Conservation (phyloP, 2,113 vertebrate genomes). For the Centropristis striata region DNA sequence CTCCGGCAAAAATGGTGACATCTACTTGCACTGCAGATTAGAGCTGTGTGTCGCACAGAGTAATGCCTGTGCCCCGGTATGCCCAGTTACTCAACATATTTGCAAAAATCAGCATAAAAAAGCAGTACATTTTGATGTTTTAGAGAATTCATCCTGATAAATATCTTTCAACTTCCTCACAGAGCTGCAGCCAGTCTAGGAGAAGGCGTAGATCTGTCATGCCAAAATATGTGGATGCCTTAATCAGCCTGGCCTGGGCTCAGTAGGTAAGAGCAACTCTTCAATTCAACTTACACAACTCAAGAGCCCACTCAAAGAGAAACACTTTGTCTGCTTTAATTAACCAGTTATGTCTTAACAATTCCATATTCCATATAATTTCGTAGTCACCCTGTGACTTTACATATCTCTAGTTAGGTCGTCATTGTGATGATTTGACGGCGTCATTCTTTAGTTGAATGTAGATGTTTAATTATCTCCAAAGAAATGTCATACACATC, state of each 20-base stretch:
- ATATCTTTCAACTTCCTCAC: background rate
- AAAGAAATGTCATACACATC: too few species aligned
- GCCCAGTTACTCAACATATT: background rate
- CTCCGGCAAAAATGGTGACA: background rate
- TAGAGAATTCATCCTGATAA: too few species aligned
- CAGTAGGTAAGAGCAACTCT: conserved; percentile 8
- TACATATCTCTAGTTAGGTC: too few species aligned
- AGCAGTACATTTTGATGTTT: background rate
- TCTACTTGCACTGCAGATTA: conserved; percentile 52
- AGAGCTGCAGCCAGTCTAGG: background rate
- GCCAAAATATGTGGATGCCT: background rate
- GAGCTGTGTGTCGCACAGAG: conserved; percentile 20
- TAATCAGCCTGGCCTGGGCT: conserved; percentile 48
- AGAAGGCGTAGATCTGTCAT: conserved; percentile 32
- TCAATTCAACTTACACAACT: background rate
- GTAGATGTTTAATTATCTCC: too few species aligned
- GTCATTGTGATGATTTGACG: too few species aligned
- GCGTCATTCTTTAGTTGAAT: too few species aligned
- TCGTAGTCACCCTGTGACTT: too few species aligned
- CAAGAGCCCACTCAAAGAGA: background rate
- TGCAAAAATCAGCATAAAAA: background rate
- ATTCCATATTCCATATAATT: too few species aligned
- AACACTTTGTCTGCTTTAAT: too few species aligned
- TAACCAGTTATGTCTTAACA: too few species aligned
- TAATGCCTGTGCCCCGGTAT: conserved; percentile 33